Conservation (phyloP, 2,797 vertebrate genomes). For the Sebastiscus tertius region DNA sequence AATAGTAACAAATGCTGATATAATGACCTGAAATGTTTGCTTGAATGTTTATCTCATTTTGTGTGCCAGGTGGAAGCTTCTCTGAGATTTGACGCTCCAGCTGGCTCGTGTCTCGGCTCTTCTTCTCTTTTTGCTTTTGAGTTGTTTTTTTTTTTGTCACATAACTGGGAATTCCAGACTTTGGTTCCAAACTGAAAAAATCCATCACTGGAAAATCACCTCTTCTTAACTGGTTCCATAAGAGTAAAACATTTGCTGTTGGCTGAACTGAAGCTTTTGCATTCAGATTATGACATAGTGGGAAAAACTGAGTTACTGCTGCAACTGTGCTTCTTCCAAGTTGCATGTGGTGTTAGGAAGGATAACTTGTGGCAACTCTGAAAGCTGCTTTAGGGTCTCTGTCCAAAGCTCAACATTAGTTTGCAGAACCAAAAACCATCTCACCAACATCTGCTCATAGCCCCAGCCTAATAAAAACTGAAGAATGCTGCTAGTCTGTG, state of each 20-base stretch:
- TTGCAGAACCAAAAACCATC: slow-evolving; percentile 24
- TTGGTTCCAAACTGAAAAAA: slow-evolving; percentile 30
- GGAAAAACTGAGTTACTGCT: slow-evolving; percentile 29
- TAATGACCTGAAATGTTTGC: background rate
- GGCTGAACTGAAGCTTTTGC: background rate
- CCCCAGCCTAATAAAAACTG: slow-evolving; percentile 68
- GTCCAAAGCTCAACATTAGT: slow-evolving; percentile 16
- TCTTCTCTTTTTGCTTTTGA: slow-evolving; percentile 14
- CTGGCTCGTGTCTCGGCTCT: slow-evolving; percentile 1
- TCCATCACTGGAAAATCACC: slow-evolving; percentile 30
- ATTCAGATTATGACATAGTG: slow-evolving; percentile 26
- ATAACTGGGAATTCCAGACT: slow-evolving; percentile 25
- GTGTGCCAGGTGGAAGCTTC: background rate
- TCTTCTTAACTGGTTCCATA: slow-evolving; percentile 21
- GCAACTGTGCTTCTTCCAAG: background rate
- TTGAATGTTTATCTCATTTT: background rate
- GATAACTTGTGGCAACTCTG: background rate
- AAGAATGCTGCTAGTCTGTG: slow-evolving; percentile 67
- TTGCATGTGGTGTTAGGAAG: background rate
- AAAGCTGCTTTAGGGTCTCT: slow-evolving; percentile 14
- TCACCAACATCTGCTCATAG: slow-evolving; percentile 68
- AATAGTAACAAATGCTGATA: background rate
- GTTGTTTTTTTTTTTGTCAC: slow-evolving; percentile 9
- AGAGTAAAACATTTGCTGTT: slow-evolving; percentile 27
- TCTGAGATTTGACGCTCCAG: background rate